Percentiles rank a stretch among this genome's conserved stretches.
These are phyloP conservation scores for Melanotaenia maccullochi DNA, from an alignment of 2,797 vertebrate species.

Conservation along the genomic window DNA sequence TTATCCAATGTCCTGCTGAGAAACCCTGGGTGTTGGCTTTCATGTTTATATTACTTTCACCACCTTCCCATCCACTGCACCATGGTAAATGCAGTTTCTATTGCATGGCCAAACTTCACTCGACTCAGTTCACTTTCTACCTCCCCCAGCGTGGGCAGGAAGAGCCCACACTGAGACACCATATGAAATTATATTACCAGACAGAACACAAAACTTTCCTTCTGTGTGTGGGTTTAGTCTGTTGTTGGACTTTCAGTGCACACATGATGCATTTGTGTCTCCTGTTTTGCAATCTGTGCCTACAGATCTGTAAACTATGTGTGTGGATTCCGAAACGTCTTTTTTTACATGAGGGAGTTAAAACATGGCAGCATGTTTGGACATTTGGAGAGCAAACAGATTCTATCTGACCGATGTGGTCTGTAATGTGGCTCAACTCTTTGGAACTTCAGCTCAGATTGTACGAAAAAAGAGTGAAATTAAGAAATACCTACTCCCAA, in stretches of 20 bases:
- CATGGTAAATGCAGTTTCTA: background rate
- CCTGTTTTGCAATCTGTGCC: background rate
- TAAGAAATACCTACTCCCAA: background rate
- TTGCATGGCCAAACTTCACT: background rate
- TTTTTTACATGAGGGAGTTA: no score
- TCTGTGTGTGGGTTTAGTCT: background rate
- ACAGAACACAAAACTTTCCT: background rate
- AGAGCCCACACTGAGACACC: background rate
- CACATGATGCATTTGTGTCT: background rate
- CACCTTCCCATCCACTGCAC: background rate
- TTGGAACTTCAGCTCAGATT: background rate
- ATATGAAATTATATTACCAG: background rate
- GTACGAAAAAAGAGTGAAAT: background rate
- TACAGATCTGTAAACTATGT: background rate
- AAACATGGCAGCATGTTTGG: no score
- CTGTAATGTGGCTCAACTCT: background rate
- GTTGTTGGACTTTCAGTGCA: background rate
- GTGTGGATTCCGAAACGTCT: no score
- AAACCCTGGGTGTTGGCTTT: background rate
- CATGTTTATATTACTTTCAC: background rate
- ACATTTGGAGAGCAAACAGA: no score
- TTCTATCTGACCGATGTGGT: background rate
- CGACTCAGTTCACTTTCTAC: background rate
- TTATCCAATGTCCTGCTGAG: background rate
- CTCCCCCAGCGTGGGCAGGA: background rate